Conservation (phyloP, 2,888 invertebrate genomes). For the Cenopis cana region DNA sequence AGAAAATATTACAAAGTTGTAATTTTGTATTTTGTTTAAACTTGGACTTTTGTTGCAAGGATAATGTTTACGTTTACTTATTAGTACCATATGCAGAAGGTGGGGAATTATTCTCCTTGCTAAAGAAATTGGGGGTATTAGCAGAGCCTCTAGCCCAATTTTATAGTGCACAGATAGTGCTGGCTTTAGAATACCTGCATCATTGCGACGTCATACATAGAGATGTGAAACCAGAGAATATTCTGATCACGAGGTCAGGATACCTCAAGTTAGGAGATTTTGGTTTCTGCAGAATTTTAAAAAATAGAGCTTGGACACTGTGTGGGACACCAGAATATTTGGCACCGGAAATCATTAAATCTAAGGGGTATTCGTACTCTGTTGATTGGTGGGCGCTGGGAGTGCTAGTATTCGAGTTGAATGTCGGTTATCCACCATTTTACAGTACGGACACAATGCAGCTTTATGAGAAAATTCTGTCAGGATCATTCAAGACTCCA, state of each 20-base stretch:
- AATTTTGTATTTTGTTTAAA: conserved; percentile 93
- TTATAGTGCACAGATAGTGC: conserved; percentile 94
- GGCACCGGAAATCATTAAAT: conserved; percentile 95
- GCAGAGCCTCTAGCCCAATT: conserved; percentile 92
- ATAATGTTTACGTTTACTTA: conserved; percentile 92
- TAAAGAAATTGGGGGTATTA: conserved; percentile 85
- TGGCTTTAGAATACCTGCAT: conserved; percentile 96
- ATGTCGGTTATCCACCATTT: conserved; percentile 96
- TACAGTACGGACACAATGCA: conserved; percentile 93
- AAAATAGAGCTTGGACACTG: conserved; percentile 93
- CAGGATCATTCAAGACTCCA: conserved; percentile 93
- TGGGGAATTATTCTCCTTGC: conserved; percentile 92
- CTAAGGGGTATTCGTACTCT: conserved; percentile 94
- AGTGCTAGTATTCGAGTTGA: conserved; percentile 94
- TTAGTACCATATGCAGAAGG: conserved; percentile 92
- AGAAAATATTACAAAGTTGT: conserved; percentile 92
- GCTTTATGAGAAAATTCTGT: conserved; percentile 97
- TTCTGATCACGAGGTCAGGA: conserved; percentile 89
- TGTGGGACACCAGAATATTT: conserved; percentile 99
- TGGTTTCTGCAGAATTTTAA: conserved; percentile 94
- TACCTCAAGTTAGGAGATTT: conserved; percentile 95
- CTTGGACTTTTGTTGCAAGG: conserved; percentile 92
- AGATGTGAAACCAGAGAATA: conserved; percentile 96
- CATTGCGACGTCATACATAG: conserved; percentile 93
- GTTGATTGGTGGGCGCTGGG: conserved; percentile 99